These are phyloP conservation scores for Cistogaster globosa DNA, from an alignment of 2,888 invertebrate species.

Conservation along the genomic window DNA sequence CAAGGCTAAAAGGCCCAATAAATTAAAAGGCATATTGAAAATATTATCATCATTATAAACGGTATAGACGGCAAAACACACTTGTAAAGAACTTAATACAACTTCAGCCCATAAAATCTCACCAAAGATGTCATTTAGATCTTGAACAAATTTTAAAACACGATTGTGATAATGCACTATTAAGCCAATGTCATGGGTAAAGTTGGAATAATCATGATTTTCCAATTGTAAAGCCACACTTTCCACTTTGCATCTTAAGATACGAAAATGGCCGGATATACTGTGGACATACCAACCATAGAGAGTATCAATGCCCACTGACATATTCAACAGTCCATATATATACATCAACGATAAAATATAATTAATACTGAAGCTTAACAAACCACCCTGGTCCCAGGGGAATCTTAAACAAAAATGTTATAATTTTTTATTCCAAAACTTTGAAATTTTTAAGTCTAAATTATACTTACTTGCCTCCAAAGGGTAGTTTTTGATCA, in stretches of 20 bases:
- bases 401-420: conserved; percentile 37
- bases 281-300: conserved; percentile 70
- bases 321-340: conserved; percentile 41
- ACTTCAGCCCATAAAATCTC: conserved; percentile 67
- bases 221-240: conserved; percentile 7
- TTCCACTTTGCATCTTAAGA: conserved; percentile 59
- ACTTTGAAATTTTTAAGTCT: not conserved
- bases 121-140: conserved; percentile 63
- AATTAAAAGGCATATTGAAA: conserved; percentile 58
- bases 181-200: conserved; percentile 28
- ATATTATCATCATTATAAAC: conserved; percentile 56
- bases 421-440: not conserved
- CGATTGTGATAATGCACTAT: conserved; percentile 55
- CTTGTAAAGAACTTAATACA: conserved; percentile 57
- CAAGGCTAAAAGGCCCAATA: conserved; percentile 31
- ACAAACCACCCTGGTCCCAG: conserved; percentile 9
- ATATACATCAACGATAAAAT: conserved; percentile 39
- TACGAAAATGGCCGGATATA: conserved; percentile 69
- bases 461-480: conserved; percentile 40
- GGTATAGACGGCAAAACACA: conserved; percentile 68
- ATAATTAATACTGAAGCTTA: conserved; percentile 18
- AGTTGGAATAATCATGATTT: conserved; percentile 2
- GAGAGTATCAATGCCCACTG: conserved; percentile 59
- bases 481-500: conserved; percentile 39
- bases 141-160: conserved; percentile 46